Conservation (phyloP, 2,797 vertebrate species). For the Aeoliscus strigatus region DNA sequence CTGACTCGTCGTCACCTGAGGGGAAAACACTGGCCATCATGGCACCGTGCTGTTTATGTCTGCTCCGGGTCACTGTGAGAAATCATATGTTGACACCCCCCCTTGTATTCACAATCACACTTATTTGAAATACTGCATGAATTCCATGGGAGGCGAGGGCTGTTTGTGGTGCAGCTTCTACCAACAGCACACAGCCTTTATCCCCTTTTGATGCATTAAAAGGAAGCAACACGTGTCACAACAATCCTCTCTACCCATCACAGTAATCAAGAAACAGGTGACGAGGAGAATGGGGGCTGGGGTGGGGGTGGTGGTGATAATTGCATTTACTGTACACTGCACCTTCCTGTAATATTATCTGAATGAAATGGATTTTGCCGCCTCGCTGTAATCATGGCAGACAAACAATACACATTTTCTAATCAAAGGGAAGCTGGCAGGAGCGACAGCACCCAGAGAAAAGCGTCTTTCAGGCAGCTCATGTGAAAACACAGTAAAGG, state of each 20-base stretch:
- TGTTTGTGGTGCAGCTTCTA: constrained; percentile 29
- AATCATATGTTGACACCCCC: background rate
- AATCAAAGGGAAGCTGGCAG: constrained; percentile 4
- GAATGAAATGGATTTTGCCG: constrained; percentile 13
- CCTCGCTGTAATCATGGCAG: constrained; percentile 3
- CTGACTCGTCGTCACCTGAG: constrained; percentile 51
- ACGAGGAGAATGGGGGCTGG: constrained; percentile 20
- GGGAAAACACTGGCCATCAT: constrained; percentile 37
- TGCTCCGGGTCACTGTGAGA: constrained; percentile 2
- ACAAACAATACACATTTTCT: constrained; percentile 16
- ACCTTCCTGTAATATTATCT: constrained; percentile 34
- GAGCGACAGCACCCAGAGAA: background rate
- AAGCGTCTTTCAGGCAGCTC: no score
- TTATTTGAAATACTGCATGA: background rate
- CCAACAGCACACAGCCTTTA: constrained; percentile 20
- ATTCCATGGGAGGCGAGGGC: no score
- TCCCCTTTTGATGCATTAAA: constrained; percentile 54
- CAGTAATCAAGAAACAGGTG: constrained; percentile 43
- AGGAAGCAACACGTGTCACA: constrained; percentile 28
- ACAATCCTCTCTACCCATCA: constrained; percentile 31
- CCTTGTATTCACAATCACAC: constrained; percentile 1
- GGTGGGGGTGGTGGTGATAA: constrained; percentile 14
- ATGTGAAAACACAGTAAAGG: no score
- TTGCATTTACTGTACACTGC: constrained; percentile 30
- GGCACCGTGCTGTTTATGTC: constrained; percentile 14